A percentile compares a stretch with the other conserved stretches of the same genome.
phyloP scores from a whole-genome alignment of 2,888 invertebrate species.

The Drosophila yooni region DNA sequence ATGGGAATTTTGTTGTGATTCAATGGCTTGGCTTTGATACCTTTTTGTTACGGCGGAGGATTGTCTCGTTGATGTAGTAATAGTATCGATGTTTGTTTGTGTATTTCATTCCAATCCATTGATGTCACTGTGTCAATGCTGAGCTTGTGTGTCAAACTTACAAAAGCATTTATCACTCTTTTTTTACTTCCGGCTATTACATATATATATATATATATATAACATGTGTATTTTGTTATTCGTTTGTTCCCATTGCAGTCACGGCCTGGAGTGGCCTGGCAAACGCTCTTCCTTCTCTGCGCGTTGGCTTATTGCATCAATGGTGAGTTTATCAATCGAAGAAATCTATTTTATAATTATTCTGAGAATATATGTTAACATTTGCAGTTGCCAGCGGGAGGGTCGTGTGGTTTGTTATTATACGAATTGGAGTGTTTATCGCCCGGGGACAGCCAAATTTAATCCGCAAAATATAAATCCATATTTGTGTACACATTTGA shows the following conservation, averaged over 20 bases:
- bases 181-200: conserved; percentile 28
- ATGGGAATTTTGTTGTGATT: conserved; percentile 54
- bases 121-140: conserved; percentile 76
- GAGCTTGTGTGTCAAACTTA: conserved; percentile 7
- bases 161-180: neutral
- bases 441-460: conserved; percentile 95
- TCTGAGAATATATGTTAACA: neutral
- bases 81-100: neutral
- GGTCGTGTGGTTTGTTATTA: conserved; percentile 95
- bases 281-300: conserved; percentile 82
- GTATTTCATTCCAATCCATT: conserved; percentile 24
- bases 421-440: conserved; percentile 97
- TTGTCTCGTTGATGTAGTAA: conserved; percentile 9
- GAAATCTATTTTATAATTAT: neutral
- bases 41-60: conserved; percentile 18
- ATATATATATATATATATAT: too few species aligned
- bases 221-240: neutral
- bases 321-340: conserved; percentile 71
- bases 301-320: conserved; percentile 77
- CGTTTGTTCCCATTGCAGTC: conserved; percentile 66
- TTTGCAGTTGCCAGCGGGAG: conserved; percentile 85
- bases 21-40: conserved; percentile 22
- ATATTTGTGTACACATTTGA: conserved; percentile 95
- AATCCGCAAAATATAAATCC: conserved; percentile 97
- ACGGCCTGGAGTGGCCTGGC: conserved; percentile 84